Evolutionary conservation across 30 jellyfish, hydroid and myxozoan genomes (phyloP), one percentile per base, ranked within the genome.

Genomic region (Chrysaora quinquecirrha): DNA sequence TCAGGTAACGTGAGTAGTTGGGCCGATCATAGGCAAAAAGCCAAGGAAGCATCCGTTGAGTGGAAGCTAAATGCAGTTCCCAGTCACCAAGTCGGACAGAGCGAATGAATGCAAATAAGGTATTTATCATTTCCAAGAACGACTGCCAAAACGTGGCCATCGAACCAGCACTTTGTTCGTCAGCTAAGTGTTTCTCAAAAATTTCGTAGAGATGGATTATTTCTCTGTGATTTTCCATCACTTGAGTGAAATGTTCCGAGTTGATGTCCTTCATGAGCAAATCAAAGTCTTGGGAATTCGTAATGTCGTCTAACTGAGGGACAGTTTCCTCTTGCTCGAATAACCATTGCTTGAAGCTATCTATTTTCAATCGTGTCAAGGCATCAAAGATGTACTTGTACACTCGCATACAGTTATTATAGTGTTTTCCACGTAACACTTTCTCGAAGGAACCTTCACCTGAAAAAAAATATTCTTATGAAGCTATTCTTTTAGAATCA

Each of bases 341-440:
- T 14, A 71, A 43, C 84, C 79, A 71, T 12, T 46, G 25, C 35
- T 71, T 20, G 31, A 71, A 71, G 34, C 34, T 19, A 7, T 71
- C 84, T 6, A 71, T 46, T 19, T 46, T 67, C 30, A 30, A 25
- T 10, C 84, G 76, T 0, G 28, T 47, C 64, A 75, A 49, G 10
- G 87, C 87, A 9, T 75, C 81, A 31, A 33, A 75, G 12, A 46
- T 19, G 34, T 75, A 75, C 21, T 75, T 52, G 30, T 0, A 27
- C 34, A 50, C 34, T 19, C 87, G 83, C 22, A 50, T 54, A 27
- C 82, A 78, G 82, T 75, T 22, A 83, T 75, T 75, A 35, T 75
- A 75, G 20, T 75, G 87, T 27, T 75, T 75, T 83, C 87, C 87
- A 46, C 22, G 18, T 0, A 75, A 16, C 20, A 75, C 29, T 14